phyloP scores from a whole-genome alignment of 2,888 invertebrate genomes.

The Polietes domitor region DNA sequence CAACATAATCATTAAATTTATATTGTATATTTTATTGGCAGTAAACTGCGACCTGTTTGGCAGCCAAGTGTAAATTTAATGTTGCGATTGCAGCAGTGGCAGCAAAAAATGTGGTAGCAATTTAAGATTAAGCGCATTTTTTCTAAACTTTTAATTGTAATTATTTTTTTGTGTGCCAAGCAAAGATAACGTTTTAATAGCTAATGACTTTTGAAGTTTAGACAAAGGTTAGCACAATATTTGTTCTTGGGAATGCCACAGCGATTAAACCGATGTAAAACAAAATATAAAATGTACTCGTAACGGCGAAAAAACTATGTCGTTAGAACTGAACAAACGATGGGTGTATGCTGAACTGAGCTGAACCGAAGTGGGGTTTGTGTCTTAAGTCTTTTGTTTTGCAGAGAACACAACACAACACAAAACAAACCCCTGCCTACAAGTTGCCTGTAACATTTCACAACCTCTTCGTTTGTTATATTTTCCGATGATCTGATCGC shows the following conservation, averaged over 20 bases:
- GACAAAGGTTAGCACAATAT: slow-evolving; percentile 21
- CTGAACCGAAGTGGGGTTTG: background rate
- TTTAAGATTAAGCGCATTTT: slow-evolving; percentile 47
- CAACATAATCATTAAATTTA: slow-evolving; percentile 4
- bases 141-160: slow-evolving; percentile 30
- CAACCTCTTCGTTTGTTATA: slow-evolving; percentile 35
- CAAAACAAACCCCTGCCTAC: background rate
- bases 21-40: slow-evolving; percentile 9
- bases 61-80: slow-evolving; percentile 3
- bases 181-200: slow-evolving; percentile 21
- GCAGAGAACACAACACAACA: too few species aligned
- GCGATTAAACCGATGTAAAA: slow-evolving; percentile 12
- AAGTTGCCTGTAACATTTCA: background rate
- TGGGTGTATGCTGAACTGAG: background rate
- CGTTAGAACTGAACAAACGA: background rate
- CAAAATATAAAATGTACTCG: background rate
- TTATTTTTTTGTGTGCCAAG: slow-evolving; percentile 10
- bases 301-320: background rate
- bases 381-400: slow-evolving; percentile 35
- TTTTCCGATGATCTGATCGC: slow-evolving; percentile 45
- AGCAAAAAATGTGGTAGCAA: slow-evolving; percentile 46
- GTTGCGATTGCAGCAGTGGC: slow-evolving; percentile 5
- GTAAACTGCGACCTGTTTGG: slow-evolving; percentile 1
- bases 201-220: slow-evolving; percentile 17
- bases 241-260: slow-evolving; percentile 4